Evolutionary conservation across 2,888 invertebrate species (phyloP), one percentile per base, ranked within the genome.

Genomic region (Trisateles emortualis): DNA sequence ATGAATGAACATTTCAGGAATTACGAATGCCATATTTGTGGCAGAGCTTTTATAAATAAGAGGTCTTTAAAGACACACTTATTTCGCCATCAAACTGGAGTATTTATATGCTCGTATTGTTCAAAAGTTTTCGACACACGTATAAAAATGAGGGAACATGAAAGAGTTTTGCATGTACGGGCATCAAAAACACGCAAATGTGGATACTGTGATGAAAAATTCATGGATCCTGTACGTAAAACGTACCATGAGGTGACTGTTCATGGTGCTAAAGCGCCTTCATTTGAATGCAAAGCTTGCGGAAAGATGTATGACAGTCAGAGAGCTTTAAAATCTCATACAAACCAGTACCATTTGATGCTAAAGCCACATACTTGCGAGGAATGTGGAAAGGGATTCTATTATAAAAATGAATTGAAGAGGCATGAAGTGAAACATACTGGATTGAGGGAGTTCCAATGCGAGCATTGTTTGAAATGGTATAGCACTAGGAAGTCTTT

Each of bases 1-100:
- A 87, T 88, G 86, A 81, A 78, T 4, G 72, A 71, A 0, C 90
- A 90, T 45, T 86, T 79, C n/a, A 74, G 76, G 11, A 87, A 88
- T 40, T 87, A 80, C 24, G 57, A 74, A 0, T 90, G 89, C 40
- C 54, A 64, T 0, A 51, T 66, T 0, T 90, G 88, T 47, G 71
- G 69, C 4, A 72, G 77, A 0, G 78, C 74, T 0, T 90, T 89
- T 17, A 76, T 80, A 0, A 77, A 75, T 11, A 48, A 61, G 8
- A 56, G 62, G 0, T 33, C 72, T 0, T 36, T 71, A 22, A 50
- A 59, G n/a, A 63, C 59, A 0, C 80, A 80, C 13, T 14, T 29
- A 1, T 52, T 59, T 0, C 41, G 68, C 5, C 80, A 80, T 17
- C 45, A 60, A 4, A 59, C n/a, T 0, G 74, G 74, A 0, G 56